Evolutionary conservation across 1,140 invertebrate genomes (phyloP).

Genomic region (Habropoda laboriosa): DNA sequence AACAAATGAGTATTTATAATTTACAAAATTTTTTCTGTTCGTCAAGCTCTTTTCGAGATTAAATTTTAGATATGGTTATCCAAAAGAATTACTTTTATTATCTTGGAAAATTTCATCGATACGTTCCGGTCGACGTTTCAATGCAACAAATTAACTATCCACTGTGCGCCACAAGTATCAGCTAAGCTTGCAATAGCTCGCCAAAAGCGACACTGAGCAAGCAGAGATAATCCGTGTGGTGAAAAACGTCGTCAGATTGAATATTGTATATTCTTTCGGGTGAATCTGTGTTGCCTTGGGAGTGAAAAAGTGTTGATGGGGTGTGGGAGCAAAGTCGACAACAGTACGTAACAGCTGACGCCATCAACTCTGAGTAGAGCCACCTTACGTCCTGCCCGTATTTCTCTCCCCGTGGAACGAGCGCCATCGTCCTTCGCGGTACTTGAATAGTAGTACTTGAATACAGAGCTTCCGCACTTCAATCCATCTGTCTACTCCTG

Average conservation of each 20-base stretch:
- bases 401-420: slow-evolving; percentile 46
- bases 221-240: slow-evolving; percentile 49
- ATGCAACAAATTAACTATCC: too few relatives aligned
- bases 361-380: slow-evolving; percentile 70
- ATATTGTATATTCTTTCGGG: slow-evolving; percentile 61
- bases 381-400: slow-evolving; percentile 37
- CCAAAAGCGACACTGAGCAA: background rate
- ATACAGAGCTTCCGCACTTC: slow-evolving; percentile 73
- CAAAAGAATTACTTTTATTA: too few relatives aligned
- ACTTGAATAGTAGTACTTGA: slow-evolving; percentile 70
- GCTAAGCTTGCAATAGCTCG: too few relatives aligned
- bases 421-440: slow-evolving; percentile 54
- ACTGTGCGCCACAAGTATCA: too few relatives aligned
- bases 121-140: too few relatives aligned
- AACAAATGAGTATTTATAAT: too few relatives aligned
- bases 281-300: slow-evolving; percentile 1
- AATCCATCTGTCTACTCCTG: slow-evolving; percentile 75
- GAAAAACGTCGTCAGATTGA: slow-evolving; percentile 50
- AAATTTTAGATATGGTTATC: too few relatives aligned
- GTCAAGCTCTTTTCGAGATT: too few relatives aligned
- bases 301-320: background rate
- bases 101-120: too few relatives aligned
- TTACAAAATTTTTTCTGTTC: too few relatives aligned
- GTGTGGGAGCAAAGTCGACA: slow-evolving; percentile 56
- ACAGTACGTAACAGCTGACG: slow-evolving; percentile 77